phyloP scores from a whole-genome alignment of 2,797 vertebrate species.

The Chelon labrosus region DNA sequence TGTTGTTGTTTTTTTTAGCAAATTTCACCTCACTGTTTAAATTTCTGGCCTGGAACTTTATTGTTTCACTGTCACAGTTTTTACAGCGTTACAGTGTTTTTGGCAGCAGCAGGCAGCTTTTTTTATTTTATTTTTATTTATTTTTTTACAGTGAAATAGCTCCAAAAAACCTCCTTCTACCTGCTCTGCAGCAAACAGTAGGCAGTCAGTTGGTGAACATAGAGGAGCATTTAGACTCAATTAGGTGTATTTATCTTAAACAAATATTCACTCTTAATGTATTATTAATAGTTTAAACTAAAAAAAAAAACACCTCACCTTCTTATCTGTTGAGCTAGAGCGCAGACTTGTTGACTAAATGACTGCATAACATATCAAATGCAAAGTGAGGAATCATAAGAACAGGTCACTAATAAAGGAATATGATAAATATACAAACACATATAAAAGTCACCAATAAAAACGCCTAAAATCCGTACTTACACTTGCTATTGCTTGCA shows the following conservation, averaged over 20 bases:
- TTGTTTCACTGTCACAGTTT: too few species aligned
- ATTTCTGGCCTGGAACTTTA: not conserved
- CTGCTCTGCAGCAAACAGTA: not conserved
- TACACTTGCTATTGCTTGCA: too few species aligned
- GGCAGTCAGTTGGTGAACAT: not conserved
- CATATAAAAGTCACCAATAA: not conserved
- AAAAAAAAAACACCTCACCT: too few species aligned
- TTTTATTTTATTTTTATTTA: not conserved
- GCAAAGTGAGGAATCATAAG: not conserved
- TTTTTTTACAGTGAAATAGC: not conserved
- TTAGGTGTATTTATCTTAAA: too few species aligned
- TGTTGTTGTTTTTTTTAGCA: not conserved
- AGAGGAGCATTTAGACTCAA: not conserved
- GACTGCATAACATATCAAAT: not conserved
- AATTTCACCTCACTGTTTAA: not conserved
- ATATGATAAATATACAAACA: not conserved
- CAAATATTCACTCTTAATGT: too few species aligned
- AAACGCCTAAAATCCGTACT: too few species aligned
- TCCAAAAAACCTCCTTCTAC: not conserved
- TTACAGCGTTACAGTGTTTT: too few species aligned
- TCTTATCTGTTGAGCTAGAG: too few species aligned
- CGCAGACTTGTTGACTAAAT: not conserved
- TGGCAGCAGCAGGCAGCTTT: not conserved
- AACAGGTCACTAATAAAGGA: not conserved
- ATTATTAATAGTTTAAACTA: too few species aligned